phyloP scores from a whole-genome alignment of 2,888 invertebrate species.

The Scaptomyza caliginosa region DNA sequence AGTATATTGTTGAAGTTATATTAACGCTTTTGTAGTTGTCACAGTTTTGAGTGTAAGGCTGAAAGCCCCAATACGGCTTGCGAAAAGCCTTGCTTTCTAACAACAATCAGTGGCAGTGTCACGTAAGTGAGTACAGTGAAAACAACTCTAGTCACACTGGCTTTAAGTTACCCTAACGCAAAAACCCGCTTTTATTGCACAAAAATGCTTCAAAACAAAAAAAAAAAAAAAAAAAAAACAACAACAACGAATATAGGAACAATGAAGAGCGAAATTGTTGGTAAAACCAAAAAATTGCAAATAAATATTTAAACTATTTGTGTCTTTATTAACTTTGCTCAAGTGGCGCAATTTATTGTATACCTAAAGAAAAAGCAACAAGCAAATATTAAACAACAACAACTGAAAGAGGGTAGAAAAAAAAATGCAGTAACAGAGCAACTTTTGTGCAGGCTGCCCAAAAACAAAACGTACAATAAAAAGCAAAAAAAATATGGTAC shows the following conservation, averaged over 20 bases:
- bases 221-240: not conserved
- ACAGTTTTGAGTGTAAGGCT: conserved; percentile 13
- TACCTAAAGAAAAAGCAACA: conserved; percentile 37
- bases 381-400: not conserved
- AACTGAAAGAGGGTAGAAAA: no score
- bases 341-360: conserved; percentile 79
- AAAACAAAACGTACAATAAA: conserved; percentile 9
- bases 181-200: no score
- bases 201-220: no score
- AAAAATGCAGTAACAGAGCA: conserved; percentile 19
- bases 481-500: conserved; percentile 4
- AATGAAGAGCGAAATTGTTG: conserved; percentile 60
- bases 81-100: conserved; percentile 1
- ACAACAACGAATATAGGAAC: conserved; percentile 15
- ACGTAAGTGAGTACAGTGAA: conserved; percentile 30
- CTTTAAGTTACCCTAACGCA: not conserved
- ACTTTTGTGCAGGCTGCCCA: conserved; percentile 27
- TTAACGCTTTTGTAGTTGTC: not conserved
- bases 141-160: conserved; percentile 5
- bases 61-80: not conserved
- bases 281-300: conserved; percentile 70
- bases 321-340: conserved; percentile 78
- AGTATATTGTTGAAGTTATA: conserved; percentile 14
- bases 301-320: conserved; percentile 80
- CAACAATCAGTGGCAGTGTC: conserved; percentile 35